Base-by-base conservation (phyloP, 2,113 vertebrate genomes). In the Phycodurus eques region DNA sequence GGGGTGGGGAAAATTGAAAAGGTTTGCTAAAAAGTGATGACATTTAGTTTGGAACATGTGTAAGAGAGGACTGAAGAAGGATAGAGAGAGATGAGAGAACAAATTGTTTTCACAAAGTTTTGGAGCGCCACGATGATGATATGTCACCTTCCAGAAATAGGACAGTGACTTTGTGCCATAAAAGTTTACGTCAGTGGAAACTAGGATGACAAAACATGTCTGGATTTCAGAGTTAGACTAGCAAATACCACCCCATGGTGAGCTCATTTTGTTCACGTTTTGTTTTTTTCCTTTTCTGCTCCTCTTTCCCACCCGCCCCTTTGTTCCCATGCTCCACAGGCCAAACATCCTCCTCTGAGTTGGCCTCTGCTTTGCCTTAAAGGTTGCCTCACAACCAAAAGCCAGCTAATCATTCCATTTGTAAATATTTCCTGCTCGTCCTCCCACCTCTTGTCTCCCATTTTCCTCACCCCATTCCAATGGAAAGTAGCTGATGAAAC, bases 251-350 rank as follows among this genome's bases (percentile, higher is more conserved):
- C 80, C 83, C 81, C 80, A 65, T 53, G 73, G 56, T 86, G 88
- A 90, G 79, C 73, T 88, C 86, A 84, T 85, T 81, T 85, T 65
- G 20, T 39, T 70, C 63, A 68, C 22, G 44, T 66, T 74, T 27
- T 35, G 46, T 44, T 53, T 64, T 53, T 71, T 47, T 68, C 53
- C n/a, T 44, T 27, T 65, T 51, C 22, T 39, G 7, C 47, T 35
- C 14, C 27, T 33, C 13, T 53, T 67, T 68, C 73, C 64, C 64
- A 60, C 74, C 72, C 67, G 67, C 61, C 75, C 27, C 35, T 68
- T 51, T 78, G 80, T 88, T 91, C 88, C 83, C 89, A 89, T 82
- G 90, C 88, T 88, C 81, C 62, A 6, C 75, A 67, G 81, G 86
- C 86, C 87, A 76, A 82, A 68, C 80, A 78, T 84, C 86, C 88